These are phyloP conservation scores for Slavum lentiscoides DNA, from an alignment of 2,888 invertebrate genomes.

Conservation along the genomic window DNA sequence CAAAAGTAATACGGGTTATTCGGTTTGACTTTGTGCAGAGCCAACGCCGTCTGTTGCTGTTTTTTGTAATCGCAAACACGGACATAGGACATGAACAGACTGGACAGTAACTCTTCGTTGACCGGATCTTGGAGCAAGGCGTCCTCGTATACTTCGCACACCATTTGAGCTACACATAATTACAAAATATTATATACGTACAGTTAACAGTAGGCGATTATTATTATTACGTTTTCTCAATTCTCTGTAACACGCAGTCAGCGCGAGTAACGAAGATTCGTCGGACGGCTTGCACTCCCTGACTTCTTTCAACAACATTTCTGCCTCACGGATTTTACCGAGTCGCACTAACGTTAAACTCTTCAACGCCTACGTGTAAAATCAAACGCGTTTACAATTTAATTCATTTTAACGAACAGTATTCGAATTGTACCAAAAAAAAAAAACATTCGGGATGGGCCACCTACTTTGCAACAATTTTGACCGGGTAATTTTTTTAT, in stretches of 20 bases:
- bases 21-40: constrained; percentile 85
- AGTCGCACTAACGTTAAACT: constrained; percentile 87
- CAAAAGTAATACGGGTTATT: constrained; percentile 98
- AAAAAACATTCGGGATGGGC: background rate
- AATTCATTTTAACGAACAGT: background rate
- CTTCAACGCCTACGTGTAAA: constrained; percentile 72
- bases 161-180: constrained; percentile 74
- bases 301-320: constrained; percentile 73
- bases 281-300: constrained; percentile 82
- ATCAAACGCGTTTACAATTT: background rate
- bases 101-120: constrained; percentile 90
- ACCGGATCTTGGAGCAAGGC: constrained; percentile 82
- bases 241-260: constrained; percentile 93
- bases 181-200: background rate
- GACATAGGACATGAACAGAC: constrained; percentile 95
- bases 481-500: constrained; percentile 88
- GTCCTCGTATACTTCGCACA: constrained; percentile 85
- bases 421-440: background rate
- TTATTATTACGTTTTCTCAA: constrained; percentile 79
- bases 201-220: background rate
- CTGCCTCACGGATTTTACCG: constrained; percentile 81
- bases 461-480: constrained; percentile 77
- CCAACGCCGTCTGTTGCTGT: constrained; percentile 87
- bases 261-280: constrained; percentile 91
- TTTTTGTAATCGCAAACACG: constrained; percentile 85